A percentile compares a stretch with the other conserved stretches of the same genome.
Evolutionary conservation across 2,888 invertebrate species (phyloP).

Genomic region (Apantesis nais): DNA sequence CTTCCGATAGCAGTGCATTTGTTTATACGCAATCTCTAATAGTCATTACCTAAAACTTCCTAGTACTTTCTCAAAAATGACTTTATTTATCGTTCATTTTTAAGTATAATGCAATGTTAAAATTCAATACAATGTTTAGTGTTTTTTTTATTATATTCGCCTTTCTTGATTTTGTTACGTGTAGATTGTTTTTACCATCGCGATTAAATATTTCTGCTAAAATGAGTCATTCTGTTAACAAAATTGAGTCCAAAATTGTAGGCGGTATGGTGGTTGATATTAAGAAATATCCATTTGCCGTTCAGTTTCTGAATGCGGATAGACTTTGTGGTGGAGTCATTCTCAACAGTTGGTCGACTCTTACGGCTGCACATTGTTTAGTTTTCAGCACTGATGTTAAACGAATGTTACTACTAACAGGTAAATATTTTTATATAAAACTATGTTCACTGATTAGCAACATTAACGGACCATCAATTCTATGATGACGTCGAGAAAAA

Average conservation of each 20-base stretch:
- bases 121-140: not conserved
- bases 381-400: constrained; percentile 53
- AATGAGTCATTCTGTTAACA: not conserved
- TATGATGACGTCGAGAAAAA: not conserved
- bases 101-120: not conserved
- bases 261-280: constrained; percentile 57
- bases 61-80: not conserved
- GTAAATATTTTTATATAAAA: constrained; percentile 23
- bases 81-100: not conserved
- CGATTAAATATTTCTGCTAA: not conserved
- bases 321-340: constrained; percentile 67
- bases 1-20: not conserved
- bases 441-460: not conserved
- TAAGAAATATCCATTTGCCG: constrained; percentile 59
- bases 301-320: constrained; percentile 64
- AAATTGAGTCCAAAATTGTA: constrained; percentile 55
- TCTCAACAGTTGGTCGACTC: constrained; percentile 62
- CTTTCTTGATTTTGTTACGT: not conserved
- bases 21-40: not conserved
- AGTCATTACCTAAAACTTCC: no score
- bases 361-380: constrained; percentile 75
- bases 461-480: not conserved
- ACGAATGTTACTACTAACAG: constrained; percentile 65
- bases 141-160: not conserved
- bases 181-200: not conserved